phyloP scores from a whole-genome alignment of 2,888 invertebrate species.

The Xanthostigma xanthostigma region DNA sequence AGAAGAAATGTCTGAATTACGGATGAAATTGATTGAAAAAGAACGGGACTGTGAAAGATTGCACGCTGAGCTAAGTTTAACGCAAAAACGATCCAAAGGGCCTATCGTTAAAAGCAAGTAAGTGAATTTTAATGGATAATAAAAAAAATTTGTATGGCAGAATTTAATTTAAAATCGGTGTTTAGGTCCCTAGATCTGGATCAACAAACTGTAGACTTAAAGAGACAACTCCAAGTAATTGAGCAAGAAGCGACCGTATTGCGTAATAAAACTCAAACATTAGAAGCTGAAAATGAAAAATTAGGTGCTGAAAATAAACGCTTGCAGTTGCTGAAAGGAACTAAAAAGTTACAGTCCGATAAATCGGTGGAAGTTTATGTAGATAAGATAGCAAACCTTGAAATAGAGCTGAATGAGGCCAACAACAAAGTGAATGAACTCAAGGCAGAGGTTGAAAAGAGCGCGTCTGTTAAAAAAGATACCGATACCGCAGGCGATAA shows the following conservation, averaged over 20 bases:
- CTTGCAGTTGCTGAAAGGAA: slow-evolving; percentile 41
- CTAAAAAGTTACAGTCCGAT: slow-evolving; percentile 37
- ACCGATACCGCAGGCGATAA: slow-evolving; percentile 34
- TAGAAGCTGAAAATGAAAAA: slow-evolving; percentile 66
- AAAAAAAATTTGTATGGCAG: neutral
- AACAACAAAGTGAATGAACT: slow-evolving; percentile 40
- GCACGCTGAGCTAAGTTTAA: slow-evolving; percentile 50
- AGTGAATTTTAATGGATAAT: slow-evolving; percentile 18
- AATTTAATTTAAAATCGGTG: slow-evolving; percentile 8
- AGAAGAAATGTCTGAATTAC: slow-evolving; percentile 56
- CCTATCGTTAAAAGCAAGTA: slow-evolving; percentile 48
- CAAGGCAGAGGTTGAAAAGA: slow-evolving; percentile 23
- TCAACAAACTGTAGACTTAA: slow-evolving; percentile 50
- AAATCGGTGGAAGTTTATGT: slow-evolving; percentile 41
- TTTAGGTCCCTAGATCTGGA: slow-evolving; percentile 45
- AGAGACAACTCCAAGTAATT: slow-evolving; percentile 57
- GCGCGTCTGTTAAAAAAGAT: slow-evolving; percentile 28
- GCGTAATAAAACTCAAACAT: slow-evolving; percentile 46
- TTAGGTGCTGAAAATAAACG: slow-evolving; percentile 57
- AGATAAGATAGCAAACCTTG: slow-evolving; percentile 43
- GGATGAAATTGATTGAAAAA: slow-evolving; percentile 66
- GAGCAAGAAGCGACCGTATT: slow-evolving; percentile 62
- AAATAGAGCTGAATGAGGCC: slow-evolving; percentile 45
- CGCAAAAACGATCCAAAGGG: slow-evolving; percentile 42
- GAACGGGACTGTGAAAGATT: slow-evolving; percentile 67